These are phyloP conservation scores for Lepilemur ruficaudatus DNA, from an alignment of 2,797 vertebrate species.

Conservation along the genomic window DNA sequence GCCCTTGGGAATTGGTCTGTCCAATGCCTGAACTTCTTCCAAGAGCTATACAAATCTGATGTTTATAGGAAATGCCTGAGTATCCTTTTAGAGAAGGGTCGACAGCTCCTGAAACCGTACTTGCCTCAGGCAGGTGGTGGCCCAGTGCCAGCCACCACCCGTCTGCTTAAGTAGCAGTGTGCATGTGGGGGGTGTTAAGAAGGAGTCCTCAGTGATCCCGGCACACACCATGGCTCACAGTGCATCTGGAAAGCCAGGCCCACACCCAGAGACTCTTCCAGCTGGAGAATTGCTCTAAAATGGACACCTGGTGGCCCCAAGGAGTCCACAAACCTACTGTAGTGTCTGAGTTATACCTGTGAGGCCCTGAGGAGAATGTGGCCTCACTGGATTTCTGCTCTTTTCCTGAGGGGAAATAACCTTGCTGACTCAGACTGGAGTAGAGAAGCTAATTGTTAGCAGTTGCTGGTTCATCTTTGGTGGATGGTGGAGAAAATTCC, in stretches of 20 bases:
- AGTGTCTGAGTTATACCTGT: neutral
- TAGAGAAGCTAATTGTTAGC: neutral
- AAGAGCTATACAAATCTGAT: neutral
- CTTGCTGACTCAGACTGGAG: neutral
- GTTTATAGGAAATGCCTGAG: neutral
- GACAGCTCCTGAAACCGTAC: neutral
- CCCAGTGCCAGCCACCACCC: neutral
- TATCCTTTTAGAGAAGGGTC: neutral
- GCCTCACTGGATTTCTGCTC: slow-evolving; percentile 12
- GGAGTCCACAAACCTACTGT: neutral
- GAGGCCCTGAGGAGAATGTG: neutral
- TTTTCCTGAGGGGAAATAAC: slow-evolving; percentile 27
- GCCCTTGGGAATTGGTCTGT: neutral
- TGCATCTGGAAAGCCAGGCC: neutral
- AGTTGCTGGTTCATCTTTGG: neutral
- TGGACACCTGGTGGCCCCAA: no score
- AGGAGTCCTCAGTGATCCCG: neutral
- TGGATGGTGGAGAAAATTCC: neutral
- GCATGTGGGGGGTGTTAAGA: neutral
- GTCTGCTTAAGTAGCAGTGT: neutral
- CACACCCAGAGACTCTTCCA: neutral
- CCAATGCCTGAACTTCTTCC: neutral
- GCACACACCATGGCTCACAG: neutral
- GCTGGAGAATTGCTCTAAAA: neutral
- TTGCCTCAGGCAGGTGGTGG: neutral